Evolutionary conservation across 2,113 vertebrate species (phyloP).

Genomic region (Oryzias curvinotus): DNA sequence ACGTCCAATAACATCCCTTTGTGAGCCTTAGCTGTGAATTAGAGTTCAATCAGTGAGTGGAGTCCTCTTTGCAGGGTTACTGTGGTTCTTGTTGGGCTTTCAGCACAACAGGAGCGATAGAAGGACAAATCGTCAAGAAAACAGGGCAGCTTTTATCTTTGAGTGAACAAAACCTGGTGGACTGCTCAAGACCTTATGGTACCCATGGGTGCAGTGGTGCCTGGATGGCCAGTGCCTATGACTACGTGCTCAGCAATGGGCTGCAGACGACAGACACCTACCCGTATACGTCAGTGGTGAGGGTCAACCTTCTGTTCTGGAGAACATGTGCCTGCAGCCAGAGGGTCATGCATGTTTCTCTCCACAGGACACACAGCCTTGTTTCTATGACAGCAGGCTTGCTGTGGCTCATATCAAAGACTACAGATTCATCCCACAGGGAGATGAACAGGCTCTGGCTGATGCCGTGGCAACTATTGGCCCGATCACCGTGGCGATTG

Average conservation of each 20-base stretch:
- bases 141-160: slow-evolving; percentile 75
- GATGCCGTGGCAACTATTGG: slow-evolving; percentile 78
- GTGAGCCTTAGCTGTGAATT: neutral
- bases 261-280: slow-evolving; percentile 71
- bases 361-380: slow-evolving; percentile 75
- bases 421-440: slow-evolving; percentile 74
- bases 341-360: neutral
- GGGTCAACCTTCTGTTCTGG: neutral
- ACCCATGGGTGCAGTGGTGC: slow-evolving; percentile 79
- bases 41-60: slow-evolving; percentile 1
- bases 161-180: slow-evolving; percentile 81
- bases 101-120: slow-evolving; percentile 81
- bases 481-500: slow-evolving; percentile 78
- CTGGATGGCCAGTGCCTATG: slow-evolving; percentile 80
- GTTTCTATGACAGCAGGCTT: slow-evolving; percentile 71
- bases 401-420: slow-evolving; percentile 72
- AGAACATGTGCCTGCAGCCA: neutral
- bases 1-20: neutral
- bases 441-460: slow-evolving; percentile 78
- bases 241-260: slow-evolving; percentile 76
- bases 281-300: slow-evolving; percentile 77
- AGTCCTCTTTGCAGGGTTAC: slow-evolving; percentile 64
- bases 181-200: slow-evolving; percentile 76
- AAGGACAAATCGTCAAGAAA: slow-evolving; percentile 76
- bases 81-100: slow-evolving; percentile 84